Evolutionary conservation across 2,113 vertebrate species (phyloP).

Genomic region (Hypanus sabinus): DNA sequence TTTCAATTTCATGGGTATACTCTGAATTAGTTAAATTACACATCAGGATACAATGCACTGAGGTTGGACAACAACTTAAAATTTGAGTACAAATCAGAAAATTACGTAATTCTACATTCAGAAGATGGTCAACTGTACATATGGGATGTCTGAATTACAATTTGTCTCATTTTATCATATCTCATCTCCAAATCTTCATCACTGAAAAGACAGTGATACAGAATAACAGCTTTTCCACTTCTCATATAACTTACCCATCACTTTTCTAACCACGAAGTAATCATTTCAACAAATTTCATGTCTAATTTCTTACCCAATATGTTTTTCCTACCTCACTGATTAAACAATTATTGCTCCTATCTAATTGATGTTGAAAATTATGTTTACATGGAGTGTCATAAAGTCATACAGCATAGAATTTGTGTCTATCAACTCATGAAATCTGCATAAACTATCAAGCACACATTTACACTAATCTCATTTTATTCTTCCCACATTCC

Average conservation of each 20-base stretch:
- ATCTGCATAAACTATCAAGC: too few relatives aligned
- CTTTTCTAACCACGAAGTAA: not conserved
- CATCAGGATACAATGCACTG: not conserved
- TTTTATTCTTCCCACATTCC: too few relatives aligned
- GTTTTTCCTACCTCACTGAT: not conserved
- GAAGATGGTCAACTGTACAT: not conserved
- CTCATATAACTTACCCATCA: not conserved
- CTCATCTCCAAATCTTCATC: not conserved
- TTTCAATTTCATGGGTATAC: not conserved
- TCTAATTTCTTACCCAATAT: not conserved
- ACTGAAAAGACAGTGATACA: too few relatives aligned
- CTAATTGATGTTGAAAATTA: not conserved
- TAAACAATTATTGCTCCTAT: not conserved
- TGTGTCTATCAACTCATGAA: too few relatives aligned
- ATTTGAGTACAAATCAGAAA: not conserved
- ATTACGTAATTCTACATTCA: not conserved
- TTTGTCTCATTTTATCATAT: not conserved
- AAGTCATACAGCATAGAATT: too few relatives aligned
- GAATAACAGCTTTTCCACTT: not conserved
- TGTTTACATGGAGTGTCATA: not conserved
- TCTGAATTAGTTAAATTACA: constrained; percentile 4
- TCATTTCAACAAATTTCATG: not conserved
- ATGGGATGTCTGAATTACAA: not conserved
- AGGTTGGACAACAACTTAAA: not conserved
- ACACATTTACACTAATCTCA: too few relatives aligned